These are phyloP conservation scores for Laodelphax striatellus DNA, from an alignment of 1,140 invertebrate species.

Conservation along the genomic window DNA sequence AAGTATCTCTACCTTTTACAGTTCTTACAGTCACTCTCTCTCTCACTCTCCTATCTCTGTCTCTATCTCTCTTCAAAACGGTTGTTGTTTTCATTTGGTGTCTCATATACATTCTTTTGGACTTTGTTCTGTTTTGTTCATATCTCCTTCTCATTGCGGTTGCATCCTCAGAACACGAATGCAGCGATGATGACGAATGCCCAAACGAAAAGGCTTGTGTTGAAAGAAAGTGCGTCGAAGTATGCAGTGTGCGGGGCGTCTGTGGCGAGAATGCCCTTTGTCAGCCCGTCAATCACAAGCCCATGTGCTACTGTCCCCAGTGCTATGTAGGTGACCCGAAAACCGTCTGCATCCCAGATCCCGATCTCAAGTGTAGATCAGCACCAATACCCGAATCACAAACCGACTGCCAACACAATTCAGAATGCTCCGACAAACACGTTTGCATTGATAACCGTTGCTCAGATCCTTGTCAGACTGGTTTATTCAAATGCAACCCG, in stretches of 20 bases:
- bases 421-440: conserved; percentile 61
- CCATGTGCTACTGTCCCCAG: conserved; percentile 74
- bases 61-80: neutral
- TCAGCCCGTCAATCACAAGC: conserved; percentile 65
- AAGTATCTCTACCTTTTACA: conserved; percentile 24
- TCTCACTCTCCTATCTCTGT: conserved; percentile 11
- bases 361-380: conserved; percentile 56
- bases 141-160: conserved; percentile 7
- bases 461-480: conserved; percentile 56
- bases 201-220: conserved; percentile 82
- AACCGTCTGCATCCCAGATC: conserved; percentile 61
- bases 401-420: conserved; percentile 33
- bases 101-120: neutral
- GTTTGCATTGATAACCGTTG: conserved; percentile 66
- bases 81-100: neutral
- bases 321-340: conserved; percentile 73
- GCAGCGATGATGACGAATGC: conserved; percentile 80
- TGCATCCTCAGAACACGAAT: conserved; percentile 59
- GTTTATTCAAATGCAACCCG: conserved; percentile 50
- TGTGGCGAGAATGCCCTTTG: conserved; percentile 84
- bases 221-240: conserved; percentile 74
- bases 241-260: conserved; percentile 72
- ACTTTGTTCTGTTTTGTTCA: conserved; percentile 10
- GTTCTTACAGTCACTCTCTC: conserved; percentile 21
- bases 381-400: neutral